Evolutionary conservation across 2,888 invertebrate genomes (phyloP), one percentile per base, ranked within the genome.

Genomic region (Archips crataeganus): DNA sequence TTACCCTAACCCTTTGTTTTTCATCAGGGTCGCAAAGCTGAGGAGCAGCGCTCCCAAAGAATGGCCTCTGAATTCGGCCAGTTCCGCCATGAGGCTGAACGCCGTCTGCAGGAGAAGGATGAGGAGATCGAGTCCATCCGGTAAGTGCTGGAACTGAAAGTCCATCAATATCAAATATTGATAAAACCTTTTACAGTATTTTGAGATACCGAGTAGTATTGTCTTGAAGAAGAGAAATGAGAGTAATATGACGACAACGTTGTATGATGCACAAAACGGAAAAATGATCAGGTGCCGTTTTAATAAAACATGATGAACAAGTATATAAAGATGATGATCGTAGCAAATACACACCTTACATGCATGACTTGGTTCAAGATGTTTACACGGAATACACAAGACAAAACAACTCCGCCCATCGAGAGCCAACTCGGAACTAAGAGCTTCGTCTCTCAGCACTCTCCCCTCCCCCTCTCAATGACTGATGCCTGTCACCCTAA

Each of bases 91-190:
- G 99, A 99, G 86, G 98, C 98, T 88, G 99, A 99, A 95, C 98
- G 98, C 92, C 98, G 99, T 87, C 96, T 99, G 85, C 97, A 97
- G 81, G 99, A 99, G 95, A 99, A 99, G 96, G 99, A 99, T 84
- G 99, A 99, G 90, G 99, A 99, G 95, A 97, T 99, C 88, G 99
- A 99, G 95, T 95, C 97, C 83, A 98, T 99, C 91, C 98, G 99
- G 99, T 99, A 93, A 97, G 97, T 82, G 42, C 67, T 61, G 45
- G 36, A 23, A 59, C 23, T 39, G 15, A 68, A 36, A 47, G 51
- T 45, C 11, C 10, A 2, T 45, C 11, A 11, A 45, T 2, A 10
- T 11, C 45, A 45, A 8, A 45, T 45, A 45, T 11, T 45, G 45
- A 10, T 3, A 11, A 11, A 10, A 45, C 3, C 11, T 11, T 11